Base-by-base conservation (phyloP, 2,888 invertebrate species). In the Drosophila fungiperda region DNA sequence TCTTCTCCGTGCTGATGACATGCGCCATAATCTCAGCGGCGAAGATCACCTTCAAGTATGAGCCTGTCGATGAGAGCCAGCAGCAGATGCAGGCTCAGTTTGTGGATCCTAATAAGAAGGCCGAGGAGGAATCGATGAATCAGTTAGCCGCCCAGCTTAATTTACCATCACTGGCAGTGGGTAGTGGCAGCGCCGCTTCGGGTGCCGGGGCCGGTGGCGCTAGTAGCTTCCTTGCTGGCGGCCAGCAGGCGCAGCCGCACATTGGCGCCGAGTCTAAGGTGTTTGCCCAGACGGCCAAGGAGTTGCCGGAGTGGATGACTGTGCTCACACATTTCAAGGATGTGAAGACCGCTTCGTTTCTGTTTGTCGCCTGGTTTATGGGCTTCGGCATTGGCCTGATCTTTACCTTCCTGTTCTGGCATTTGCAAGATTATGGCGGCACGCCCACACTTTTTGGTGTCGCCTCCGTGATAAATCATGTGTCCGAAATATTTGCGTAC, bases 351-450 rank as follows among this genome's bases (percentile, higher is more conserved):
- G 97, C 96, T 17, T 97, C 98, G 1, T 98, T 99, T 93, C 95
- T 99, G 57, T 97, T 99, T 92, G 98, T 99, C 38, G 98, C 99
- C 57, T 99, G 99, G 98, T 99, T 98, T 94, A 99, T 99, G 98
- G 99, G 99, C 64, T 98, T 99, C 92, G 99, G 99, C 63, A 99
- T 99, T 89, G 99, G 99, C 1, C 95, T 99, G 85, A 99, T 99
- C 86, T 99, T 99, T 94, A 99, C 99, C 5, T 99, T 99, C 94
- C 96, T 99, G 67, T 99, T 99, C 94, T 99, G 99, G 99, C 99
- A 99, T 94, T 95, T 99, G 55, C 96, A 98, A 94, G 98, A 98
- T 92, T 97, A 98, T 91, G 99, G 98, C 17, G 99, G 99, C 15
- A 96, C 98, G 0, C 99, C 99, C 9, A 99, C 99, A 0, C 95